Base-by-base conservation (phyloP, 1,140 invertebrate species). In the Atta texana region DNA sequence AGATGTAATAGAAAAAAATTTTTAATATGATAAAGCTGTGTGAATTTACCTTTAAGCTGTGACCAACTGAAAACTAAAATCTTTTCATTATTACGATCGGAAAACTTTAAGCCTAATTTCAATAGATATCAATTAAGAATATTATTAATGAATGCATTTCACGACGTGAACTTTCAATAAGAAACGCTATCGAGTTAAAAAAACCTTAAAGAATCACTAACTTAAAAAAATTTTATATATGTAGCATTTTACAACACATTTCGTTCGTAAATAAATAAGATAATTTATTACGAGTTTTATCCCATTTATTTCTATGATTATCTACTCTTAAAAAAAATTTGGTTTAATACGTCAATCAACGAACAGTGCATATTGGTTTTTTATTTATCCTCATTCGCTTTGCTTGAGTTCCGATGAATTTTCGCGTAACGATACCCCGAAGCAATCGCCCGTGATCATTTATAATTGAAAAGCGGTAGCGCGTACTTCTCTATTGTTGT, bases 61-160 rank as follows among this genome's bases (percentile, higher is more conserved):
- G 51, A 74, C 8, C 16, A 75, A 31, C 10, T 57, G 3, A 49
- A 49, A 77, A 24, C 10, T 63, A 66, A 66, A 78, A 31, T 78
- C 24, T 66, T 78, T 78, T 78, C 24, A 53, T 66, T 21, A 21
- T 18, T 66, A 34, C 16, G 2, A 76, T 78, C 6, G 39, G 7
- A 78, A 51, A 66, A 78, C 18, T 78, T 28, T 78, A 66, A 78
- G 24, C 24, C 5, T 39, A 66, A 66, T 66, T 78, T 78, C 44
- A 66, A 78, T 64, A 78, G 39, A 66, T 49, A 78, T 66, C 53
- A 66, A 78, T 78, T 78, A 78, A 77, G n/a, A 12, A 44, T 31
- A 53, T 76, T 76, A 61, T 76, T 76, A 31, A 21, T 12, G 16
- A 78, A 53, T 53, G 16, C 57, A 21, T 53, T 78, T 78, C 59